Evolutionary conservation across 1,140 invertebrate genomes (phyloP).

Genomic region (Lycorma delicatula): DNA sequence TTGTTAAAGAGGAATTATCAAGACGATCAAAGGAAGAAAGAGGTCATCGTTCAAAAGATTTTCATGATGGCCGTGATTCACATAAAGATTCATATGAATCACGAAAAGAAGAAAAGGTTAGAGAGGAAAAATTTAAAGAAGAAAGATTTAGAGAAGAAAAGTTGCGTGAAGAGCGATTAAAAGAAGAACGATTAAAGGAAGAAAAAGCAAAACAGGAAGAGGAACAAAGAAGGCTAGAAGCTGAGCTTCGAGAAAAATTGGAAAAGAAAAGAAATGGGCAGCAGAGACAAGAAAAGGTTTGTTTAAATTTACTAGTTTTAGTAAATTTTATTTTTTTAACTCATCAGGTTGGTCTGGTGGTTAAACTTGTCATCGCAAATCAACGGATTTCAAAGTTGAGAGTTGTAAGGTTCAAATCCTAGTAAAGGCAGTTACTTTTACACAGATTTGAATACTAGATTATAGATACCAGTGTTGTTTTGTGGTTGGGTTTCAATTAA

Average conservation of each 20-base stretch:
- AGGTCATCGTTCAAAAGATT: too few species aligned
- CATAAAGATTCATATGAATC: too few species aligned
- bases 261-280: not conserved
- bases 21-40: conserved; percentile 32
- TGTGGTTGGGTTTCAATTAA: too few species aligned
- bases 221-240: conserved; percentile 3
- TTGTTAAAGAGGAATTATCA: conserved; percentile 42
- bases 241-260: conserved; percentile 8
- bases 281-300: not conserved
- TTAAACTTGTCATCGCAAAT: too few species aligned
- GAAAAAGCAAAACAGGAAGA: conserved; percentile 5
- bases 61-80: conserved; percentile 28
- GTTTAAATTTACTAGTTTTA: not conserved
- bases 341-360: too few species aligned
- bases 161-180: conserved; percentile 12
- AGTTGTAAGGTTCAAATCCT: too few species aligned
- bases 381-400: too few species aligned
- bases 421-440: too few species aligned
- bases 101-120: conserved; percentile 17
- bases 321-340: too few species aligned
- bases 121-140: conserved; percentile 11
- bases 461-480: too few species aligned
- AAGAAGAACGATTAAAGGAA: conserved; percentile 14
- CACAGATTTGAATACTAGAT: too few species aligned
- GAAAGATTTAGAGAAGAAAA: conserved; percentile 13